phyloP scores from a whole-genome alignment of 2,888 invertebrate genomes.

The Latheticus oryzae region DNA sequence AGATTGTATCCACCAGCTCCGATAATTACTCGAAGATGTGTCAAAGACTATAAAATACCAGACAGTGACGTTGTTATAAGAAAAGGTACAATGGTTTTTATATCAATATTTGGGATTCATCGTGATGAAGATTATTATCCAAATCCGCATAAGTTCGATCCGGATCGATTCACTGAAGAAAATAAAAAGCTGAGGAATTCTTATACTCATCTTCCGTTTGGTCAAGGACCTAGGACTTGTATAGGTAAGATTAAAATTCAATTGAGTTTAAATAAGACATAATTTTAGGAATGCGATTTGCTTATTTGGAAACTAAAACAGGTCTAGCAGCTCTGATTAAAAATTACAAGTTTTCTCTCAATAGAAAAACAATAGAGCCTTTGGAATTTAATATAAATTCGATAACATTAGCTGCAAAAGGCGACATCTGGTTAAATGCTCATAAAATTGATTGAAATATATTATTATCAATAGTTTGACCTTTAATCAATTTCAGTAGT shows the following conservation, averaged over 20 bases:
- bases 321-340: slow-evolving; percentile 51
- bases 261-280: neutral
- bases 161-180: slow-evolving; percentile 41
- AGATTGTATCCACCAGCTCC: slow-evolving; percentile 57
- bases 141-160: slow-evolving; percentile 42
- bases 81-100: slow-evolving; percentile 56
- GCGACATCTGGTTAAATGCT: slow-evolving; percentile 49
- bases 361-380: slow-evolving; percentile 50
- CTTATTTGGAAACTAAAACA: slow-evolving; percentile 55
- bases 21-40: slow-evolving; percentile 45
- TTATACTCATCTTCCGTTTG: slow-evolving; percentile 55
- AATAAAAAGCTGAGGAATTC: slow-evolving; percentile 22
- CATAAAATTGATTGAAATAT: slow-evolving; percentile 52
- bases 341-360: slow-evolving; percentile 50
- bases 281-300: slow-evolving; percentile 55
- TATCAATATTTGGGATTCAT: slow-evolving; percentile 47
- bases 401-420: slow-evolving; percentile 43
- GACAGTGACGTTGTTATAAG: slow-evolving; percentile 55
- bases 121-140: slow-evolving; percentile 42
- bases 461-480: neutral
- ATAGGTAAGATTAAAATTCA: slow-evolving; percentile 8
- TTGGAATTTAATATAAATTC: slow-evolving; percentile 42
- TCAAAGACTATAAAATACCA: slow-evolving; percentile 53
- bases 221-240: slow-evolving; percentile 55
- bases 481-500: too few relatives aligned